Evolutionary conservation across 2,888 invertebrate species (phyloP), one percentile per base, ranked within the genome.

Genomic region (Platycheirus rosarum): DNA sequence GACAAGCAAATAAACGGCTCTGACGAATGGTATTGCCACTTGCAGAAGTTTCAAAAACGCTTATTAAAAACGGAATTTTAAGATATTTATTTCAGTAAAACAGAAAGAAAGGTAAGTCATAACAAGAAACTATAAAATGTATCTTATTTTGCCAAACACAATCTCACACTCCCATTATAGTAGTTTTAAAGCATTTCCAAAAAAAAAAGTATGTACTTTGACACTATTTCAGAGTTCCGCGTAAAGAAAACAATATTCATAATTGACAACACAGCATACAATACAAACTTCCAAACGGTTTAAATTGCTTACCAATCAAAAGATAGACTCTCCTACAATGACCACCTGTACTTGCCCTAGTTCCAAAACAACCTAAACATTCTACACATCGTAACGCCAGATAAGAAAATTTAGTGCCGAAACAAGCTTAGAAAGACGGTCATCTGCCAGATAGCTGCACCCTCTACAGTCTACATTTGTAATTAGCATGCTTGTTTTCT

Each of bases 401-500:
- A 60, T 73, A 62, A 62, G 53, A 65, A 51, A 60, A 44, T 57
- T 35, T 70, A 46, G 18, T 55, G 35, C 57, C 37, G n/a, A 13
- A 74, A 63, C 57, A 69, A 57, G 55, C 40, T 37, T 18, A 55
- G 18, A 29, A 65, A 79, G 48, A 70, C 55, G 44, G 71, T 62
- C 71, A 82, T 71, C 66, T 63, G 71, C 77, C n/a, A n/a, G n/a
- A n/a, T 73, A 37, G 63, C 63, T 63, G 82, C 82, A 82, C 82
- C 77, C 82, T 68, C 71, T 51, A 77, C 55, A 68, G 77, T 68
- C 71, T 51, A 77, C 55, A 68, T 73, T 68, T 44, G 68, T 73
- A 82, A 82, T 82, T 82, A 77, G 82, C 73, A 82, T 82, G 77
- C 13, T 68, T 77, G 82, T 73, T 49, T 65, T 48, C 49, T 66